These are phyloP conservation scores for Magallana angulata DNA, from an alignment of 1,140 invertebrate genomes.

Conservation along the genomic window DNA sequence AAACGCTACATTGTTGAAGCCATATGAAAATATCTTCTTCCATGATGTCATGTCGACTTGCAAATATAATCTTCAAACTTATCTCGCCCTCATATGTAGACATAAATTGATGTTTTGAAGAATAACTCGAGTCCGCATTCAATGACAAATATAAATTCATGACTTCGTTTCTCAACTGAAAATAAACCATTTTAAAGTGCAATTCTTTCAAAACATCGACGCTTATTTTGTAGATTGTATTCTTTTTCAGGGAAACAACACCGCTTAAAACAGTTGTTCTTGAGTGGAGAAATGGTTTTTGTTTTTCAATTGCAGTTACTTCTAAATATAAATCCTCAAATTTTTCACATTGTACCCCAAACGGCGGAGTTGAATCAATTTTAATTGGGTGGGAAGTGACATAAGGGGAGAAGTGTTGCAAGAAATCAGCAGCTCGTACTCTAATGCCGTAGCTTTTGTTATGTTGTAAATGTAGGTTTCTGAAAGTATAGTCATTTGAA, in stretches of 20 bases:
- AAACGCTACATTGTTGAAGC: slow-evolving; percentile 13
- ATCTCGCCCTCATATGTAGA: not conserved
- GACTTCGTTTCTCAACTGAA: not conserved
- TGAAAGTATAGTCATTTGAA: not conserved
- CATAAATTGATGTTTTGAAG: slow-evolving; percentile 16
- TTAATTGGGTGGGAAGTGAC: not conserved
- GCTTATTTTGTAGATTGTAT: slow-evolving; percentile 1
- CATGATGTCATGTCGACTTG: not conserved
- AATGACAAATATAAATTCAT: not conserved
- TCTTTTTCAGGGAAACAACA: not conserved
- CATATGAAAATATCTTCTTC: not conserved
- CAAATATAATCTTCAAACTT: not conserved
- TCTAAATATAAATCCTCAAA: not conserved
- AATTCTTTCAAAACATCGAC: not conserved
- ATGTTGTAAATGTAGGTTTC: slow-evolving; percentile 9
- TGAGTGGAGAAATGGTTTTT: not conserved
- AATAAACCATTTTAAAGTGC: not conserved
- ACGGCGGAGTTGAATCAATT: slow-evolving; percentile 37
- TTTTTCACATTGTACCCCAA: not conserved
- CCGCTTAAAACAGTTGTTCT: not conserved
- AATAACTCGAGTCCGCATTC: not conserved
- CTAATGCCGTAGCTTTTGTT: not conserved
- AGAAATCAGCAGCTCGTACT: slow-evolving; percentile 30
- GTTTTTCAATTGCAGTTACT: not conserved
- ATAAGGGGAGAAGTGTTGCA: not conserved